These are phyloP conservation scores for Rhodeus uyekii DNA, from an alignment of 2,797 vertebrate species.

Conservation along the genomic window DNA sequence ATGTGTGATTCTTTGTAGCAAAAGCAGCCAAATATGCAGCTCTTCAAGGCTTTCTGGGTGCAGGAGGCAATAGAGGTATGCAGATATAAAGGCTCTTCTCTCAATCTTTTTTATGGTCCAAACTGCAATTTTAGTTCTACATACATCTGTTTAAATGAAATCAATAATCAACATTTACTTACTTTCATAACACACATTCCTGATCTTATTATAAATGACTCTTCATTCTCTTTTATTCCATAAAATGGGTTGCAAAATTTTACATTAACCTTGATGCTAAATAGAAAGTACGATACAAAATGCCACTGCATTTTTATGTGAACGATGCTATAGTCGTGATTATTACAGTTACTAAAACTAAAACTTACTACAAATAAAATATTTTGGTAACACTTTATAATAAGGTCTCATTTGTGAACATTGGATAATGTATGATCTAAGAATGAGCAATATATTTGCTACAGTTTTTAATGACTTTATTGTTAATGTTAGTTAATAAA, in stretches of 20 bases:
- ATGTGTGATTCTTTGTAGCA: slow-evolving; percentile 60
- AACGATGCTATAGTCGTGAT: neutral
- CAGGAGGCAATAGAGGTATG: slow-evolving; percentile 77
- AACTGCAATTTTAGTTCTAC: neutral
- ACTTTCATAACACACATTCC: neutral
- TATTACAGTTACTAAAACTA: neutral
- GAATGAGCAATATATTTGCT: too few species aligned
- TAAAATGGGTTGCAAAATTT: neutral
- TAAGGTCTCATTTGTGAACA: too few species aligned
- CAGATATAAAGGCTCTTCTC: neutral
- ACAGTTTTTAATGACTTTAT: too few species aligned
- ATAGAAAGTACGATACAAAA: neutral
- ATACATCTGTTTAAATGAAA: neutral
- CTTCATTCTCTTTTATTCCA: neutral
- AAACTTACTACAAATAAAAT: neutral
- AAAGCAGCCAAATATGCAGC: slow-evolving; percentile 77
- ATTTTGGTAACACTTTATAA: neutral
- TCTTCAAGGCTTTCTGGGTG: slow-evolving; percentile 73
- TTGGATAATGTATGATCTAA: too few species aligned
- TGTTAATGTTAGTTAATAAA: too few species aligned
- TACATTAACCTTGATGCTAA: too few species aligned
- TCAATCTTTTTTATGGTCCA: neutral
- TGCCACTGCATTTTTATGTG: neutral
- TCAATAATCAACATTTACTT: neutral
- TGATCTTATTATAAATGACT: neutral